A percentile compares a stretch with the other conserved stretches of the same genome.
These are phyloP conservation scores for Gallinago jamesoni DNA, from an alignment of 2,113 vertebrate genomes.

Conservation along the genomic window DNA sequence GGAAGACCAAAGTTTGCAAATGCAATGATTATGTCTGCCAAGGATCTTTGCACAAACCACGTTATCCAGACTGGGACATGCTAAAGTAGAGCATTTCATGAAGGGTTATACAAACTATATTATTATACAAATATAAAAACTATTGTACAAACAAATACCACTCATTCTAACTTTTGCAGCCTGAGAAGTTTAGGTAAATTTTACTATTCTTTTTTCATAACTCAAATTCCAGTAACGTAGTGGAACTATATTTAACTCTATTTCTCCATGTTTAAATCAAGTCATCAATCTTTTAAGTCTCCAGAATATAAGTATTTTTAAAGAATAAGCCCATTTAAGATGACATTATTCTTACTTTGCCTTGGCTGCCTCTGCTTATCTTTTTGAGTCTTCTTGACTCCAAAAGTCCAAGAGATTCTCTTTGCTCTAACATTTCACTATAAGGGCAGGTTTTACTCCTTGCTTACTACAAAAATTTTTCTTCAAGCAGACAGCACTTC, in stretches of 20 bases:
- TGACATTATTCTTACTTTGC: not conserved
- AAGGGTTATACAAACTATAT: not conserved
- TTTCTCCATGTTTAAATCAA: not conserved
- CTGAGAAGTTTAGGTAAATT: not conserved
- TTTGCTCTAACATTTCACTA: not conserved
- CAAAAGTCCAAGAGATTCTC: not conserved
- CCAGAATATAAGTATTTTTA: not conserved
- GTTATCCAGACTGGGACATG: not conserved
- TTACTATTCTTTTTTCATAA: not conserved
- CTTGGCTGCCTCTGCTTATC: not conserved
- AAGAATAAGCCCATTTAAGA: not conserved
- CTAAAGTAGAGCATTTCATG: not conserved
- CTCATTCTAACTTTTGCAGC: not conserved
- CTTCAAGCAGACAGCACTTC: not conserved
- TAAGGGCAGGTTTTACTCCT: not conserved
- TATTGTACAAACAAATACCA: not conserved
- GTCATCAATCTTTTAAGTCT: not conserved
- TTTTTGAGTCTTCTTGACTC: not conserved
- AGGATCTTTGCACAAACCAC: not conserved
- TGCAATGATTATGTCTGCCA: fast-evolving
- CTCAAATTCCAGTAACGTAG: not conserved
- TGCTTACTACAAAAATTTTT: not conserved
- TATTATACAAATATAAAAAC: not conserved
- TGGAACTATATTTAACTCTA: not conserved
- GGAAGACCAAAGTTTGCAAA: not conserved